Base-by-base conservation (phyloP, 2,113 vertebrate genomes). In the Symphodus melops region DNA sequence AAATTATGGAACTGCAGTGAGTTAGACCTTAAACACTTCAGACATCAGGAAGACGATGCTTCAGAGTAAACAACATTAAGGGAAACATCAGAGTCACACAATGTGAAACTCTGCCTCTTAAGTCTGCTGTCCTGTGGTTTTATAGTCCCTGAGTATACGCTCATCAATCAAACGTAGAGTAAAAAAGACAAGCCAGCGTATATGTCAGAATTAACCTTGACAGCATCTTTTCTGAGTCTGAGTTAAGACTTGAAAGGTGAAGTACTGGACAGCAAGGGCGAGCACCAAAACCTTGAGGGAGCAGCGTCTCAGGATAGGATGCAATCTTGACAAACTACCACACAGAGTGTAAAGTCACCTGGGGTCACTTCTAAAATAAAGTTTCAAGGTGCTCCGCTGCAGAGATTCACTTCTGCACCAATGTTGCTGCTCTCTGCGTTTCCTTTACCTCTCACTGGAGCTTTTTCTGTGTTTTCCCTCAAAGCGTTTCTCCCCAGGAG, bases 291-390 rank as follows among this genome's bases (percentile, higher is more conserved):
- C 61, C 71, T 76, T 55, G 12, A 75, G 66, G 79, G 82, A 77
- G 28, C 48, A n/a, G 67, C 52, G 52, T 74, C 74, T 81, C 65
- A 39, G 75, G 72, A 79, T 58, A 41, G 62, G 72, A 72, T 59
- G 81, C 48, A 72, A 72, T 85, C 63, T 64, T 77, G 70, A 85
- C 80, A 70, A 82, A 86, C 77, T 53, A 51, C 39, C 1, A 51
- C 39, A 1, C 63, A 66, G 16, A 8, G 21, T 42, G 25, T 69
- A 79, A 75, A 77, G 82, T 84, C 84, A 76, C 46, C 70, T 23
- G 7, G 53, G 82, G 70, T 84, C 70, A 52, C 20, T 60, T 73
- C 13, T 28, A 25, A 78, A 77, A 78, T 63, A 74, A 74, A 76
- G 21, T 66, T 20, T 0, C n/a, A 48, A 71, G 66, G 66, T 11